Evolutionary conservation across 2,888 invertebrate genomes (phyloP), one percentile per base, ranked within the genome.

Genomic region (Pseudococcus viburni): DNA sequence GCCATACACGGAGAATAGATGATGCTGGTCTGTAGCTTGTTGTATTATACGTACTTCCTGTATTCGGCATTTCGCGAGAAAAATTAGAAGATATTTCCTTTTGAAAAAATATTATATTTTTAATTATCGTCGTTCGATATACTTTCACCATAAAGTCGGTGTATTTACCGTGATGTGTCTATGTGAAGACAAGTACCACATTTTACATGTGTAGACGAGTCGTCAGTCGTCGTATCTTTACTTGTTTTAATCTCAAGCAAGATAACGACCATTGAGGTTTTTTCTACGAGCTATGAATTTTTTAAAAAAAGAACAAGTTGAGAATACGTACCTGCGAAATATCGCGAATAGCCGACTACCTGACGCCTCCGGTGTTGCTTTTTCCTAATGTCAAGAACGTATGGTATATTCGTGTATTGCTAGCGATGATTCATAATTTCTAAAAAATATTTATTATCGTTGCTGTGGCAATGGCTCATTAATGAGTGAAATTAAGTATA

Each of bases 31-130:
- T 73, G 68, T 73, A 19, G 26, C 80, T n/a, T 42, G 80, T 42
- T 33, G 15, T 33, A 33, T 33, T 17, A 9, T 73, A 15, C 17
- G 80, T 42, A 80, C 80, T 80, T 80, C 80, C 80, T 80, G 80
- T 80, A 42, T 80, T 42, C 80, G 80, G 42, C 11, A 80, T 80
- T 42, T 42, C 42, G 80, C 80, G 80, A 80, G 80, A 80, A 80
- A 80, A 80, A 80, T 80, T 80, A 80, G 42, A n/a, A n/a, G 80
- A 73, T 73, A 73, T 80, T 80, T 80, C 80, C 80, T 80, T 80
- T 80, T 80, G 46, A 80, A 80, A 42, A 15, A 59, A 59, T 7
- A 59, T 59, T 59, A 80, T 80, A 80, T 80, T 80, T 80, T 80
- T 80, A 80, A 80, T 80, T 80, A 80, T 42, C 46, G 11, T 42